These are phyloP conservation scores for Phragmatobia fuliginosa DNA, from an alignment of 2,888 invertebrate species.

Conservation along the genomic window DNA sequence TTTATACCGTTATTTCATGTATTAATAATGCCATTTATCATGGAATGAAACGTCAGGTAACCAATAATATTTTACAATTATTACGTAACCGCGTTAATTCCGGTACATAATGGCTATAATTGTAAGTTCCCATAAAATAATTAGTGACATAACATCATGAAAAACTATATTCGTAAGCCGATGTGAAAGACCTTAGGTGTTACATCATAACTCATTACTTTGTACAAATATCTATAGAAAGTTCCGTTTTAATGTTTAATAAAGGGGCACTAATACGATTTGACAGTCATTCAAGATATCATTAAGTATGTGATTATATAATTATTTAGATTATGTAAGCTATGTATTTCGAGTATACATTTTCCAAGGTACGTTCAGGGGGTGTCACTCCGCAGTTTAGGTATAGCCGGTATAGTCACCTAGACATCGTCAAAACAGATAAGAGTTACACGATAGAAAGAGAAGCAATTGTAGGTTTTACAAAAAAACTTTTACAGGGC, in stretches of 20 bases:
- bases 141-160: not conserved
- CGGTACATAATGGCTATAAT: not conserved
- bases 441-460: too few relatives aligned
- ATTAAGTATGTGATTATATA: not conserved
- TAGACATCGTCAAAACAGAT: too few relatives aligned
- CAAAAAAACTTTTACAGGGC: too few relatives aligned
- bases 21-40: too few relatives aligned
- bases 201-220: not conserved
- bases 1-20: not conserved
- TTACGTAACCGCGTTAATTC: too few relatives aligned
- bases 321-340: not conserved
- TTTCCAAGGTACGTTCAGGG: too few relatives aligned
- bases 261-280: not conserved
- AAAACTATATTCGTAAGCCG: not conserved
- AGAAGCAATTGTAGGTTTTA: too few relatives aligned
- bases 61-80: too few relatives aligned
- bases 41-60: too few relatives aligned
- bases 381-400: too few relatives aligned
- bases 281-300: not conserved
- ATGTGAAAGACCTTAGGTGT: not conserved
- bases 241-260: not conserved
- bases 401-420: too few relatives aligned
- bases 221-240: not conserved
- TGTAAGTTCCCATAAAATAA: not conserved
- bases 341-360: not conserved